Evolutionary conservation across 2,113 vertebrate species (phyloP).

Genomic region (Microtus pennsylvanicus): DNA sequence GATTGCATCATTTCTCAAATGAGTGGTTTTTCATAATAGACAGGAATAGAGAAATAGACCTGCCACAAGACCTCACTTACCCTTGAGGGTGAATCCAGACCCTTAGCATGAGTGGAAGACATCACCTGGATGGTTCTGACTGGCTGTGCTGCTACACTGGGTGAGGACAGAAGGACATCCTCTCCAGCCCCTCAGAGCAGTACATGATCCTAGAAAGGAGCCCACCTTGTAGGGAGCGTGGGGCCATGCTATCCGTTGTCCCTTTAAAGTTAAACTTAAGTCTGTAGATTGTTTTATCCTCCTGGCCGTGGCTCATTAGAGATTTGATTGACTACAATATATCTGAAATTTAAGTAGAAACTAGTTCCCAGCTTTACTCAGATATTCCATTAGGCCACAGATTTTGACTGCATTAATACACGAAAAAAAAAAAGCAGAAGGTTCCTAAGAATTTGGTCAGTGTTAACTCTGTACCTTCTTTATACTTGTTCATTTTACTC

Average conservation of each 20-base stretch:
- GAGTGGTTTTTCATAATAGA: background rate
- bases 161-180: background rate
- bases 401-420: background rate
- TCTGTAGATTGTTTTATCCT: slow-evolving; percentile 46
- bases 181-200: background rate
- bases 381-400: background rate
- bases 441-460: background rate
- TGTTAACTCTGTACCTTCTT: background rate
- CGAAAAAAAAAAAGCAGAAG: slow-evolving; percentile 9
- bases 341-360: slow-evolving; percentile 37
- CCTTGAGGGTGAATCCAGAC: background rate
- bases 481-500: slow-evolving; percentile 15
- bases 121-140: background rate
- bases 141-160: background rate
- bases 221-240: background rate
- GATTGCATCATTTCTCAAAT: background rate
- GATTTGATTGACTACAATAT: background rate
- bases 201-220: slow-evolving; percentile 27
- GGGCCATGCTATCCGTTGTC: background rate
- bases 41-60: background rate
- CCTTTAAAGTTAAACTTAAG: slow-evolving; percentile 58
- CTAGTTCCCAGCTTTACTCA: slow-evolving; percentile 9
- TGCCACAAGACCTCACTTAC: background rate
- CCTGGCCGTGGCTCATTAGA: background rate
- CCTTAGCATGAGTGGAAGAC: background rate